Conservation (phyloP, 2,797 vertebrate genomes). For the Xenentodon cancila region DNA sequence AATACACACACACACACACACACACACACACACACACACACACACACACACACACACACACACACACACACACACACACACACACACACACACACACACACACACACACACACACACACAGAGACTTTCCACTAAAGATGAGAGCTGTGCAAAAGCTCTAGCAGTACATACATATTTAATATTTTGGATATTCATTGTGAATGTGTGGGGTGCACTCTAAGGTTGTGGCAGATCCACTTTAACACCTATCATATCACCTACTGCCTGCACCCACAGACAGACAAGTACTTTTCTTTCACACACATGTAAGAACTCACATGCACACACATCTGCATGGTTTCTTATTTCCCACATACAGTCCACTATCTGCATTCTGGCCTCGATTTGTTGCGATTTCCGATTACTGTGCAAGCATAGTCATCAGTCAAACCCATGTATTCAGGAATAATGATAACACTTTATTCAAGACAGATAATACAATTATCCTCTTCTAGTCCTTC, state of each 20-base stretch:
- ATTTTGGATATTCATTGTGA: slow-evolving; percentile 42
- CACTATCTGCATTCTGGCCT: slow-evolving; percentile 58
- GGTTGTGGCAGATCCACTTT: slow-evolving; percentile 31
- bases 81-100: too few relatives aligned
- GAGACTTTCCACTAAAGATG: slow-evolving; percentile 13
- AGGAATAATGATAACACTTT: slow-evolving; percentile 61
- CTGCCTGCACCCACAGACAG: slow-evolving; percentile 14
- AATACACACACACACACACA: neutral
- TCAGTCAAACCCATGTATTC: slow-evolving; percentile 52
- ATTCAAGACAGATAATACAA: slow-evolving; percentile 72
- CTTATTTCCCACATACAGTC: slow-evolving; percentile 11
- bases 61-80: too few relatives aligned
- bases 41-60: neutral
- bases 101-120: neutral
- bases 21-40: too few relatives aligned
- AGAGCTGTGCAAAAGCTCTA: slow-evolving; percentile 23
- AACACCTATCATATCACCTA: slow-evolving; percentile 33
- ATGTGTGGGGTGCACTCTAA: slow-evolving; percentile 45
- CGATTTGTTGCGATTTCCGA: slow-evolving; percentile 61
- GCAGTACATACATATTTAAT: slow-evolving; percentile 37
- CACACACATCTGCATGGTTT: slow-evolving; percentile 3
- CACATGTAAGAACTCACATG: neutral
- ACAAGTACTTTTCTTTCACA: neutral
- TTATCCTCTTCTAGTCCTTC: slow-evolving; percentile 43
- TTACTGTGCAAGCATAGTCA: slow-evolving; percentile 65